These are phyloP conservation scores for Physella acuta DNA, from an alignment of 1,140 invertebrate genomes.

Conservation along the genomic window DNA sequence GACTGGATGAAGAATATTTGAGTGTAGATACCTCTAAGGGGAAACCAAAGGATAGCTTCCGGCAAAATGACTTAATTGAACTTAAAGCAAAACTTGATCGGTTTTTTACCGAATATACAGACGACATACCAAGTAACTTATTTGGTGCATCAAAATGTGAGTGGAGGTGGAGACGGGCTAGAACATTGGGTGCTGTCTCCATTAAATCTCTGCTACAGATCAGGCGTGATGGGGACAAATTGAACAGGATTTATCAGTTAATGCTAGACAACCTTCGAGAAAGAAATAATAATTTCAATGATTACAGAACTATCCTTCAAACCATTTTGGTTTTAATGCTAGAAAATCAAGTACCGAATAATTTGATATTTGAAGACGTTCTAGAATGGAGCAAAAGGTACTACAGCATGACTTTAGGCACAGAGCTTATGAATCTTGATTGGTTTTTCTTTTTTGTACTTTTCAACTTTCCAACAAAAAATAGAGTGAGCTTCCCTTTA, in stretches of 20 bases:
- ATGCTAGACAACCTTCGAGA: slow-evolving; percentile 22
- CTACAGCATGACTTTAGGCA: background rate
- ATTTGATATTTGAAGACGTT: background rate
- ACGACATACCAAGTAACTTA: slow-evolving; percentile 16
- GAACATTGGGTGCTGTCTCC: slow-evolving; percentile 16
- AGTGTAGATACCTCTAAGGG: background rate
- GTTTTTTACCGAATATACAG: slow-evolving; percentile 29
- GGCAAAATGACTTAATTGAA: slow-evolving; percentile 17
- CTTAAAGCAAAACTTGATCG: slow-evolving; percentile 27
- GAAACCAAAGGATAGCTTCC: slow-evolving; percentile 12
- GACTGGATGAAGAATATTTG: slow-evolving; percentile 26
- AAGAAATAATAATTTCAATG: background rate
- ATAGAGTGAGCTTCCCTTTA: background rate
- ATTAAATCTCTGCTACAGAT: slow-evolving; percentile 18
- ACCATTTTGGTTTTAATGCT: background rate
- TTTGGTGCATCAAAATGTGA: slow-evolving; percentile 14
- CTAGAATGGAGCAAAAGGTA: slow-evolving; percentile 22
- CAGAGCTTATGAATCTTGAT: slow-evolving; percentile 1
- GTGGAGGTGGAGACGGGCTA: slow-evolving; percentile 24
- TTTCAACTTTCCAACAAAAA: slow-evolving; percentile 15
- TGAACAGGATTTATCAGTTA: slow-evolving; percentile 5
- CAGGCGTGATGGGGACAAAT: slow-evolving; percentile 41
- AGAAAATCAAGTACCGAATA: background rate
- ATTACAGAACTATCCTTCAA: slow-evolving; percentile 1
- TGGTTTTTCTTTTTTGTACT: slow-evolving; percentile 6